Base-by-base conservation (phyloP, 2,797 vertebrate genomes). In the Kryptopterus vitreolus region DNA sequence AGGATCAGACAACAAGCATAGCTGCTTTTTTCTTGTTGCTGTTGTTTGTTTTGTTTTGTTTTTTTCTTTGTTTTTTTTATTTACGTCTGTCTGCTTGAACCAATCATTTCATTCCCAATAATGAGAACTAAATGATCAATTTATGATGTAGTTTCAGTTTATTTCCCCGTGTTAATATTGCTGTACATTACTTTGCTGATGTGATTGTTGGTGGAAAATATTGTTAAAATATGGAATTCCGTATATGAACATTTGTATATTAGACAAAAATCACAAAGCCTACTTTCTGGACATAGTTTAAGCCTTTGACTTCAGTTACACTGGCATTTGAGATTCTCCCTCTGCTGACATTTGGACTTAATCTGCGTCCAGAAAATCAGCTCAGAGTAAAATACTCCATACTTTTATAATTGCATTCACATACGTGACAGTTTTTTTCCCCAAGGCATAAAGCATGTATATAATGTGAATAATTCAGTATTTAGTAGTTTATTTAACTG, bases 1-100 rank as follows among this genome's bases (percentile, higher is more conserved):
- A 97, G 96, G 96, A 98, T 96, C 96, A 95, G 94, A 94, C 77
- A 95, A 94, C 92, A 93, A 95, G 95, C 95, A 94, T 94, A 92
- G 94, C 91, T 93, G 93, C 92, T 93, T 93, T 77, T 74, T 70
- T 77, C 65, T 76, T 80, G 24, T 68, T n/a, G 80, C 73, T 70
- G 53, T 91, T 93, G 93, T 92, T 93, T 93, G 38, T 43, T 43
- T 52, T 52, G 68, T 65, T 76, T 81, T 71, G 62, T 65, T 72
- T 75, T 20, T 61, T 16, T 57, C 46, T 58, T 65, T 68, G 71
- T 72, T 73, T 53, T 63, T 20, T 53, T 55, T 35, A 52, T 52
- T 35, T 24, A 1, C 6, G 50, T 78, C 53, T 81, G 75, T 81
- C 57, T 71, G 66, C 74, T 69, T 46, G 11, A 82, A 82, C 53